Evolutionary conservation across 1,140 invertebrate species (phyloP).

Genomic region (Bombus waltoni): DNA sequence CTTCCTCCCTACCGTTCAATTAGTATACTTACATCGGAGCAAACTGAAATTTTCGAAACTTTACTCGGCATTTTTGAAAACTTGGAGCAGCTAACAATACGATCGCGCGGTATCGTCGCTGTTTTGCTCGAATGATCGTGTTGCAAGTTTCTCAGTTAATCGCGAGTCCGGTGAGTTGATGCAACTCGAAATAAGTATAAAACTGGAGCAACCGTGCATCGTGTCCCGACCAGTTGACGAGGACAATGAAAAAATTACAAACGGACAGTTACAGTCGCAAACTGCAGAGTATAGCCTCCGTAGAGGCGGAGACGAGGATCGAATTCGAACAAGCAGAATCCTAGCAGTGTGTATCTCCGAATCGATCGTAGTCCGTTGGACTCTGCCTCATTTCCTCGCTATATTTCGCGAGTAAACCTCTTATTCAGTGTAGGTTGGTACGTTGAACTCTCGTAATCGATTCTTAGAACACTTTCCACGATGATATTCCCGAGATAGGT

Average conservation of each 20-base stretch:
- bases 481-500: slow-evolving; percentile 17
- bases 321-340: slow-evolving; percentile 5
- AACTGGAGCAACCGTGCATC: background rate
- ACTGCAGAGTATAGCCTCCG: background rate
- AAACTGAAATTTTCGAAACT: background rate
- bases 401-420: background rate
- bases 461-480: slow-evolving; percentile 36
- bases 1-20: too few relatives aligned
- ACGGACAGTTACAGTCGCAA: background rate
- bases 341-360: background rate
- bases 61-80: background rate
- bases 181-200: background rate
- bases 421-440: background rate
- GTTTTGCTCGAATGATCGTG: background rate
- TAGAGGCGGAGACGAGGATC: background rate
- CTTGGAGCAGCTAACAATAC: background rate
- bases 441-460: slow-evolving; percentile 40
- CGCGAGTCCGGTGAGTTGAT: background rate
- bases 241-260: slow-evolving; percentile 20
- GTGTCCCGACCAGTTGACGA: background rate
- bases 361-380: slow-evolving; percentile 1
- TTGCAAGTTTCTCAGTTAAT: background rate
- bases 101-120: background rate
- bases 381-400: background rate
- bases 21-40: too few relatives aligned